These are phyloP conservation scores for Quiscalus mexicanus DNA, from an alignment of 2,113 vertebrate genomes.

Conservation along the genomic window DNA sequence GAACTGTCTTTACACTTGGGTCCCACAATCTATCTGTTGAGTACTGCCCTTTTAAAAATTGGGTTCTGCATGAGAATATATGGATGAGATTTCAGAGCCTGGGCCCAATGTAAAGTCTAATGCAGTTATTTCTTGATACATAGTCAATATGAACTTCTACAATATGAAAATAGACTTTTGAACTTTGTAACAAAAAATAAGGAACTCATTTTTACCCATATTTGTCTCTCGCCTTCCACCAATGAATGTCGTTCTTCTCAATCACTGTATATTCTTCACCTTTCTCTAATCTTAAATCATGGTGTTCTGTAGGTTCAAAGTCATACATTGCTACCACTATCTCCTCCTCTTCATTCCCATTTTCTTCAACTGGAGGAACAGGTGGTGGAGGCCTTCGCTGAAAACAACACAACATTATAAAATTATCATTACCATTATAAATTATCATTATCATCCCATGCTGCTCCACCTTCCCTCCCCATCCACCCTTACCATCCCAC, in stretches of 20 bases:
- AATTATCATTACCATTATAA: neutral
- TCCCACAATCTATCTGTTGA: neutral
- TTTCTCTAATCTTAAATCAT: slow-evolving; percentile 85
- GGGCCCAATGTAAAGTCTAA: neutral
- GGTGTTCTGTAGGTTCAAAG: slow-evolving; percentile 84
- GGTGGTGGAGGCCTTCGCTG: slow-evolving; percentile 77
- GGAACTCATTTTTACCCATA: slow-evolving; percentile 76
- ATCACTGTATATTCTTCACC: slow-evolving; percentile 89
- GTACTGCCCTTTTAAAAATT: neutral
- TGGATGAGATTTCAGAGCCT: neutral
- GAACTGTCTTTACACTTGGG: neutral
- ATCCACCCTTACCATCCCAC: neutral
- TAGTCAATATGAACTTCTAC: neutral
- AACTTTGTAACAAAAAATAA: neutral
- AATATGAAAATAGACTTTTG: neutral
- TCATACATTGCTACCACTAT: slow-evolving; percentile 90
- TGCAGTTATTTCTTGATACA: neutral
- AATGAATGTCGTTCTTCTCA: slow-evolving; percentile 87
- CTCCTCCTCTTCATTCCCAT: slow-evolving; percentile 70
- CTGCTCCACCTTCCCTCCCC: neutral
- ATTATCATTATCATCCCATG: neutral
- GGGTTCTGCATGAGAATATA: neutral
- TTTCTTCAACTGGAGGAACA: neutral
- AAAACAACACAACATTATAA: neutral
- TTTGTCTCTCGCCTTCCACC: slow-evolving; percentile 89